Evolutionary conservation across 2,797 vertebrate species (phyloP), one percentile per base, ranked within the genome.

Genomic region (Silurus aristotelis): DNA sequence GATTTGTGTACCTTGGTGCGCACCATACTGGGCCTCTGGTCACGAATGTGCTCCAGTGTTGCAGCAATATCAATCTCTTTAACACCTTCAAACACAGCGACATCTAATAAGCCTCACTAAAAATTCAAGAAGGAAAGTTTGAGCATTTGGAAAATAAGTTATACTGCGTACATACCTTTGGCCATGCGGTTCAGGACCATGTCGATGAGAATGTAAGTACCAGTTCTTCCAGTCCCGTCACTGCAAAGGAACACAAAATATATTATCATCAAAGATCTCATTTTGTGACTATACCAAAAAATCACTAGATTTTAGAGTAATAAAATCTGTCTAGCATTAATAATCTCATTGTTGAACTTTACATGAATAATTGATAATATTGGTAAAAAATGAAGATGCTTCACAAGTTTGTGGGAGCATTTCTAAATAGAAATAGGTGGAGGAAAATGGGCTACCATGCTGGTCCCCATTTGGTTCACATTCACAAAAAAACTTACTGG

Each of bases 141-240:
- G 43, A 52, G n/a, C 19, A 14, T 63, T 80, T 19, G 27, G n/a
- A 27, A 10, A 67, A 31, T 4, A 9, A 55, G 63, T 25, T 81
- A 55, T 20, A 55, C 64, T 3, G 46, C 25, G 7, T 55, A 19
- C 93, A 94, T 92, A 98, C 98, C 98, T 94, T 99, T 99, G 4
- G 97, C 97, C 98, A 99, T 99, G 87, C 98, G 96, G 92, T 99
- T 99, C 87, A 99, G 94, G 83, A 99, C 98, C 98, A 99, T 99
- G 93, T 99, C 98, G 0, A 99, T 94, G 22, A 99, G 97, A 89
- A 98, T 97, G 89, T 99, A 99, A 0, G 98, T 96, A 64, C 98
- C 98, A 0, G 97, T 96, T 90, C 98, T 96, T 84, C 96, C 94
- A 0, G 96, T 97, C 4, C 98, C 98, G 0, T 99, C 96, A 67